Evolutionary conservation across 92 coral and sea anemone species (phyloP).

Genomic region (Porites rus): DNA sequence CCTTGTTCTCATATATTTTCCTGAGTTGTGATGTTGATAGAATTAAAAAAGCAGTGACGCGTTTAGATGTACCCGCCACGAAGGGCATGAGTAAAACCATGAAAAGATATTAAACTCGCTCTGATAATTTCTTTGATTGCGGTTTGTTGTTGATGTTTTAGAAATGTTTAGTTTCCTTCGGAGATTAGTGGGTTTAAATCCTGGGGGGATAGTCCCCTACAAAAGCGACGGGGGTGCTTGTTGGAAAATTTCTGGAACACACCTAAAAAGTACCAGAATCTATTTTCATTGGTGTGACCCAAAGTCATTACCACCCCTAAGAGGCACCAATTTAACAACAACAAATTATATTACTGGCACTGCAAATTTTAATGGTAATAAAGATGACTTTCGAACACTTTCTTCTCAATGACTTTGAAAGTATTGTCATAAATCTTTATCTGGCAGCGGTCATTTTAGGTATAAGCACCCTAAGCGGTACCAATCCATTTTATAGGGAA

Average conservation of each 20-base stretch:
- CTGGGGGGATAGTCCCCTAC: too few relatives aligned
- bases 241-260: too few relatives aligned
- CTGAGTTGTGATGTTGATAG: conserved; percentile 8
- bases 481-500: neutral
- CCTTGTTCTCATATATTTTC: neutral
- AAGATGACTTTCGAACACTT: too few relatives aligned
- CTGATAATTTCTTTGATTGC: neutral
- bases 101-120: neutral
- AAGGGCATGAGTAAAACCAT: conserved; percentile 2
- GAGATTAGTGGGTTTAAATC: neutral
- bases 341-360: too few relatives aligned
- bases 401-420: too few relatives aligned
- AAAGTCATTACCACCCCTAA: neutral
- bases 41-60: neutral
- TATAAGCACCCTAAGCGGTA: neutral
- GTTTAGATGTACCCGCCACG: conserved; percentile 2
- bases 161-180: neutral
- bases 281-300: neutral
- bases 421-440: too few relatives aligned
- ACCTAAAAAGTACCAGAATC: too few relatives aligned
- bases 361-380: too few relatives aligned
- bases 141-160: conserved; percentile 2
- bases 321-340: too few relatives aligned
- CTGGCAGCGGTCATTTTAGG: too few relatives aligned
- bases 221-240: too few relatives aligned